Evolutionary conservation across 2,888 invertebrate genomes (phyloP), one percentile per base, ranked within the genome.

Genomic region (Scaptomyza reducta): DNA sequence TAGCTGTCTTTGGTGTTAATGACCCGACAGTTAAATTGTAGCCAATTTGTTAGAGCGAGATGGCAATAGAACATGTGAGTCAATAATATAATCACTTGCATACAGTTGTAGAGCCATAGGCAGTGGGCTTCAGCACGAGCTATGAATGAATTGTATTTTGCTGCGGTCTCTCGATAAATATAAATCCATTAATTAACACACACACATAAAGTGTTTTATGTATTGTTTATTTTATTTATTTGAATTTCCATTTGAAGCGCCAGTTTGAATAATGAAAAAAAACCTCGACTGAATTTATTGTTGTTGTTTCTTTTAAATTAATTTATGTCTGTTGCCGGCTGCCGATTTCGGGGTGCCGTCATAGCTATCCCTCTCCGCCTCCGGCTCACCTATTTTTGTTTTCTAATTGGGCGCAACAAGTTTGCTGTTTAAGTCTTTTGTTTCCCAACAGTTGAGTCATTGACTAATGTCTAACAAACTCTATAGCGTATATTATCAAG

Each of bases 401-500:
- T 11, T 11, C 2, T 22, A 56, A 13, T 55, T 14, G 25, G 16
- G 31, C 6, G 31, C 13, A 68, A 55, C 73, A 69, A 81, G 90
- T 90, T 89, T 81, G 84, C 56, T 62, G 74, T 77, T 83, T 81
- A 70, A 89, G 82, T 89, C 89, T 79, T 89, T 89, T 67, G 88
- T 87, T 77, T 77, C 10, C 6, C 6, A 54, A 50, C 49, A 41
- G 38, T 45, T 49, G 35, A 35, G 25, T 47, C 46, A 38, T 27
- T 41, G 22, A 1, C 13, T 16, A 57, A 42, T 67, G 7, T 10
- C 38, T 63, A 3, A 0, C 0, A 57, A 76, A 66, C 65, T 70
- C 54, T 59, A 16, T 51, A 18, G n/a, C 0, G 25, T 7, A 6
- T 11, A 18, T 11, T 27, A 44, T 18, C 44, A 25, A 51, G 38